Base-by-base conservation (phyloP, 2,113 vertebrate genomes). In the Poeciliopsis occidentalis region DNA sequence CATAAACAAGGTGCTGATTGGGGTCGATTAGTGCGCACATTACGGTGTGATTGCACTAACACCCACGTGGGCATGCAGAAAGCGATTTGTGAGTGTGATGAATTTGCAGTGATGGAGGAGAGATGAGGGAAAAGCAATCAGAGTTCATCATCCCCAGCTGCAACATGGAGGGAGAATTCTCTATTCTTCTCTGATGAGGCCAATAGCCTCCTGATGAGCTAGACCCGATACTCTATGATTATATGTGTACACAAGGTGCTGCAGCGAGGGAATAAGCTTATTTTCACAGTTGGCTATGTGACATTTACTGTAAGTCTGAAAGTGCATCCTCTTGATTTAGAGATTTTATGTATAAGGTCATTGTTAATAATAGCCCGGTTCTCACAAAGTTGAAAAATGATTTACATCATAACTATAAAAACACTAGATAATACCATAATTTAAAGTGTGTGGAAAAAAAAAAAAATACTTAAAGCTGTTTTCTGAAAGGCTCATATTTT, bases 11-110 rank as follows among this genome's bases (percentile, higher is more conserved):
- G 15, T 19, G 64, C 81, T 91, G 89, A 90, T 88, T 91, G 88
- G 84, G 85, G 88, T 83, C 82, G 73, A 84, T 87, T 80, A 80
- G 80, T 19, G 44, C 65, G 69, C 83, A 51, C 41, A 17, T 75
- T 80, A 69, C 75, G 39, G 67, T 89, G 83, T 92, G 89, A 92
- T 92, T 92, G 87, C 78, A 12, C 79, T 75, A 12, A 44, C 77
- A 67, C 77, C 71, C 83, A 68, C 19, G 54, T 73, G 81, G 77
- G 51, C 71, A 79, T 19, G 69, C 74, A 39, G 64, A 65, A 64
- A 69, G 67, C 22, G 24, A 72, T 81, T 85, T 77, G 81, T n/a
- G 69, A 47, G 72, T 12, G 73, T 80, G 82, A 85, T 76, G 69
- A 81, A 89, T 87, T 75, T 75, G 71, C 79, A 60, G 84, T 76